Conservation (phyloP, 2,888 invertebrate genomes). For the Prosapia bicincta region DNA sequence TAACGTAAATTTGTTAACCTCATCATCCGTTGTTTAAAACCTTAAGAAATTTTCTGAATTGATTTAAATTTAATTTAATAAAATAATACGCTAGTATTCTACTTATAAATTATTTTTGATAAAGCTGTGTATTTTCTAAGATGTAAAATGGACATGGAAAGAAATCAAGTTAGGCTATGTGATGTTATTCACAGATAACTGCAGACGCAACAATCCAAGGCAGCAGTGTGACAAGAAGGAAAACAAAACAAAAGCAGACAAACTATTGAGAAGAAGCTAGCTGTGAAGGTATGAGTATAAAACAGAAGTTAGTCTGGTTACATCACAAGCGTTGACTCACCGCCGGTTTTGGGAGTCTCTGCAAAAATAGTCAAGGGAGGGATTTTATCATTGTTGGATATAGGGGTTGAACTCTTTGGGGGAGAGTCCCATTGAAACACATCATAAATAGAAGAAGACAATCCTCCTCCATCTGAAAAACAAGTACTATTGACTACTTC, state of each 20-base stretch:
- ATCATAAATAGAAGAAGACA: slow-evolving; percentile 70
- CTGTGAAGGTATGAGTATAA: slow-evolving; percentile 7
- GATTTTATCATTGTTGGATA: slow-evolving; percentile 47
- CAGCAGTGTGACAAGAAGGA: background rate
- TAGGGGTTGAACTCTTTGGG: slow-evolving; percentile 40
- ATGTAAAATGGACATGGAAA: background rate
- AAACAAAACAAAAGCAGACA: slow-evolving; percentile 9
- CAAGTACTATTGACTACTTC: slow-evolving; percentile 42
- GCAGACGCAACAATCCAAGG: slow-evolving; percentile 7
- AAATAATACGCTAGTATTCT: no score
- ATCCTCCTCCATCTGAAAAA: slow-evolving; percentile 53
- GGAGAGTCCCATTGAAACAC: slow-evolving; percentile 62
- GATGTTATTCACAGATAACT: background rate
- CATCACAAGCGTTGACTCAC: background rate
- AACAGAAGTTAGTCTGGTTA: background rate
- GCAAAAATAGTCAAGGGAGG: slow-evolving; percentile 14
- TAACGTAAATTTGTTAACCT: no score
- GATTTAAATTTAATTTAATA: no score
- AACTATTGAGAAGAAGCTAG: slow-evolving; percentile 11
- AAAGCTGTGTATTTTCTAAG: background rate
- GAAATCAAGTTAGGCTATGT: background rate
- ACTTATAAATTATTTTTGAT: no score
- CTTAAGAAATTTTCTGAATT: no score
- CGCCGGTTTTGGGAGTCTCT: background rate
- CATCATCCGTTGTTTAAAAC: no score